Evolutionary conservation across 2,797 vertebrate species (phyloP).

Genomic region (Eospalax fontanierii): DNA sequence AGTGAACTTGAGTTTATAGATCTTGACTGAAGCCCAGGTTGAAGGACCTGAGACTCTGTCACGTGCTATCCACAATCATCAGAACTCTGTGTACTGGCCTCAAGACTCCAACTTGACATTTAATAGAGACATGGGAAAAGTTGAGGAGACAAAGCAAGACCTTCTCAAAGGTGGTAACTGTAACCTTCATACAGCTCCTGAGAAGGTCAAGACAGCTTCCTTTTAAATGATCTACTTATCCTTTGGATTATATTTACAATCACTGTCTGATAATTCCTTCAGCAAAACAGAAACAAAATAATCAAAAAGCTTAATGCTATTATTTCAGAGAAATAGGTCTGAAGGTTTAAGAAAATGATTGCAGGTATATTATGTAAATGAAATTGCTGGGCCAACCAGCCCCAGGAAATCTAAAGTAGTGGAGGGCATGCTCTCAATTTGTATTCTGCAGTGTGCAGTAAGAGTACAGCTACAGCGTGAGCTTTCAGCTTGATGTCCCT

Average conservation of each 20-base stretch:
- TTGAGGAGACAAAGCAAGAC: neutral
- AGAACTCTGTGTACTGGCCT: neutral
- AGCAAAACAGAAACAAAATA: slow-evolving; percentile 61
- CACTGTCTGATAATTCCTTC: slow-evolving; percentile 39
- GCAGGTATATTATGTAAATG: slow-evolving; percentile 72
- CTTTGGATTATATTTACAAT: slow-evolving; percentile 8
- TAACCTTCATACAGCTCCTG: neutral
- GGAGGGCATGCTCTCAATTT: slow-evolving; percentile 50
- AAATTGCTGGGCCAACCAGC: slow-evolving; percentile 64
- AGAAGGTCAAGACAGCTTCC: slow-evolving; percentile 41
- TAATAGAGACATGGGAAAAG: neutral
- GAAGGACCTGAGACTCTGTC: fast-evolving
- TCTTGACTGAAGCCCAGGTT: neutral
- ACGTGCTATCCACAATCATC: neutral
- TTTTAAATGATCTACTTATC: slow-evolving; percentile 27
- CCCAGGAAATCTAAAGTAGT: slow-evolving; percentile 63
- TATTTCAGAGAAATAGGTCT: slow-evolving; percentile 69
- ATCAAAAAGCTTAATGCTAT: slow-evolving; percentile 54
- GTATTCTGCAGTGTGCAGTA: slow-evolving; percentile 11
- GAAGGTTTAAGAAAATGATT: slow-evolving; percentile 74
- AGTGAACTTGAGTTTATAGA: neutral
- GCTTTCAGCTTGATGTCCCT: slow-evolving; percentile 58
- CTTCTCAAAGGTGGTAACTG: neutral
- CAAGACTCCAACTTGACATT: neutral
- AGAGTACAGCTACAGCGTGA: neutral